Percentiles rank a stretch among this genome's conserved stretches.
Evolutionary conservation across 2,888 invertebrate species (phyloP).

Genomic region (Aphrophora alni): DNA sequence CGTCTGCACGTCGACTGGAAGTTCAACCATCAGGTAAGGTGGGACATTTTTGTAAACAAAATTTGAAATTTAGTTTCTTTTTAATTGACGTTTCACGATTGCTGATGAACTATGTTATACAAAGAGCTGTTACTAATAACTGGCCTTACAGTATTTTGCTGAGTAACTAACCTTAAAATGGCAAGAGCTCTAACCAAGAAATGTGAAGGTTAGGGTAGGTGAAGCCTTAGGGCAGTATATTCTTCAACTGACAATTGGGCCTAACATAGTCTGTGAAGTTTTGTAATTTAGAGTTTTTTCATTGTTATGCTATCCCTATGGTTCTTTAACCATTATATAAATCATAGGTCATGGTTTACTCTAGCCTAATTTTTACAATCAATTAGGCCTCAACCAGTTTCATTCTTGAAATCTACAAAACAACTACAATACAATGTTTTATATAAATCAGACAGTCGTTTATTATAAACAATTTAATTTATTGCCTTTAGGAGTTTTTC

Average conservation of each 20-base stretch:
- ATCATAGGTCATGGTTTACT: neutral
- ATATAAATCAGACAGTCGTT: too few relatives aligned
- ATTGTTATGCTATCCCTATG: too few relatives aligned
- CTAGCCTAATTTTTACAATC: neutral
- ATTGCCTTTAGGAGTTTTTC: too few relatives aligned
- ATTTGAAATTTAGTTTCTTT: neutral
- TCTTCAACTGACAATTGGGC: neutral
- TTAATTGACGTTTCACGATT: neutral
- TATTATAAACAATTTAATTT: too few relatives aligned
- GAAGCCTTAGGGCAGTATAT: neutral
- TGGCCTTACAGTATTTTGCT: neutral
- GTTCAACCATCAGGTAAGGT: slow-evolving; percentile 38
- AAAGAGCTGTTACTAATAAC: neutral
- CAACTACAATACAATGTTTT: too few relatives aligned
- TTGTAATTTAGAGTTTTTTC: too few relatives aligned
- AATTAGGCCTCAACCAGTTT: too few relatives aligned
- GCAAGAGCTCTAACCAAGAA: slow-evolving; percentile 38
- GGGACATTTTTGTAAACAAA: slow-evolving; percentile 14
- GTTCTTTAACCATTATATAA: too few relatives aligned
- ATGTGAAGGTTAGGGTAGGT: slow-evolving; percentile 42
- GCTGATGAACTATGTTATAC: neutral
- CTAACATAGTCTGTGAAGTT: too few relatives aligned
- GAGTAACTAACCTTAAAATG: slow-evolving; percentile 40
- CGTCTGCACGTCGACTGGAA: slow-evolving; percentile 40
- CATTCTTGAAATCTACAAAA: too few relatives aligned